Percentiles rank a stretch among this genome's conserved stretches.
These are phyloP conservation scores for Zhuqinia jingwanae DNA, from an alignment of 2,888 invertebrate genomes.

Conservation along the genomic window DNA sequence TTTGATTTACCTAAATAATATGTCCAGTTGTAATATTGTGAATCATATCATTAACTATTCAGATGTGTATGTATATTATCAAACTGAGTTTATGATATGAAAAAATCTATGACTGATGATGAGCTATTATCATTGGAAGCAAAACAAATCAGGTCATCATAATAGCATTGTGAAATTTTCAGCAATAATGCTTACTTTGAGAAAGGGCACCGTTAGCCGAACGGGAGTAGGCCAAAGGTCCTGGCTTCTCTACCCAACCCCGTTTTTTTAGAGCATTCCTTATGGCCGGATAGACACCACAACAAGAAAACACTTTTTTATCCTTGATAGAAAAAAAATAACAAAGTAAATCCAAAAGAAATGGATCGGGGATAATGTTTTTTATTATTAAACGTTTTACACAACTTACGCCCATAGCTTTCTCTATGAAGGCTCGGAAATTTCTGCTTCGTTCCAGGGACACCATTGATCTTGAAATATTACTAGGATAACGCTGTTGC, in stretches of 20 bases:
- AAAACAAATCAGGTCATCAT: too few species aligned
- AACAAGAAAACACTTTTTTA: slow-evolving; percentile 81
- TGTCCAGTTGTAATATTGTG: too few species aligned
- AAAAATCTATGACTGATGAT: too few species aligned
- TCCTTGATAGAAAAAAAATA: slow-evolving; percentile 69
- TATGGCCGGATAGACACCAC: slow-evolving; percentile 87
- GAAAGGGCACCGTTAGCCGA: slow-evolving; percentile 55
- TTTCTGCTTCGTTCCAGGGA: slow-evolving; percentile 66
- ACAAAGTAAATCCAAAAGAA: background rate
- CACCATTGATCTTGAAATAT: slow-evolving; percentile 61
- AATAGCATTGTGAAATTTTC: background rate
- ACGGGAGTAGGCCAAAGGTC: slow-evolving; percentile 63
- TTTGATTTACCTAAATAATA: too few species aligned
- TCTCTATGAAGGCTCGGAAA: slow-evolving; percentile 75
- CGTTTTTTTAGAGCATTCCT: slow-evolving; percentile 85
- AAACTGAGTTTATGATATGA: too few species aligned
- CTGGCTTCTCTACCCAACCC: slow-evolving; percentile 88
- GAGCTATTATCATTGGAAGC: too few species aligned
- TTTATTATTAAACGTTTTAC: background rate
- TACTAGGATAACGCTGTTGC: slow-evolving; percentile 25
- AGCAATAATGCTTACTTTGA: slow-evolving; percentile 27
- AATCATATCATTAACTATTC: too few species aligned
- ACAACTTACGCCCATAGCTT: slow-evolving; percentile 74
- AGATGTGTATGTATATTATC: too few species aligned
- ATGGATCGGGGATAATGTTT: background rate